phyloP scores from a whole-genome alignment of 2,888 invertebrate genomes.

The Hypercompe scribonia region DNA sequence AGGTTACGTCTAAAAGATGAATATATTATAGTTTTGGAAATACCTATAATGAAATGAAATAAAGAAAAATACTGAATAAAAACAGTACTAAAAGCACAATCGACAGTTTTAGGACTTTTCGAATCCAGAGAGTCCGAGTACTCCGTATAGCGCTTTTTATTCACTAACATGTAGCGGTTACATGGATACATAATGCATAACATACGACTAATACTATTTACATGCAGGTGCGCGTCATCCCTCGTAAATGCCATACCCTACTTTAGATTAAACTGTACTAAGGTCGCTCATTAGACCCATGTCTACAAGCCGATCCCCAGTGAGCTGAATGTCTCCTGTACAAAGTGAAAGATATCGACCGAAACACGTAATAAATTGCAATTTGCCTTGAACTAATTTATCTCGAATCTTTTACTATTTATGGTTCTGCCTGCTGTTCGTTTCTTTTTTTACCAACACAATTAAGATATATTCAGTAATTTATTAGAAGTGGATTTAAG shows the following conservation, averaged over 20 bases:
- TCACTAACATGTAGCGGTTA: neutral
- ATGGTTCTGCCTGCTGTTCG: constrained; percentile 7
- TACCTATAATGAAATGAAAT: no score
- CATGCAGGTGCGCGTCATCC: neutral
- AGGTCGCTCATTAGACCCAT: constrained; percentile 1
- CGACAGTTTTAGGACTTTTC: neutral
- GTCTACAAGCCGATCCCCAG: neutral
- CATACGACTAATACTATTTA: neutral
- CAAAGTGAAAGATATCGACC: neutral
- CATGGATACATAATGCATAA: neutral
- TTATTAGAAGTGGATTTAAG: neutral
- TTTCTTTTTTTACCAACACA: neutral
- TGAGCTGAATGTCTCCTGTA: neutral
- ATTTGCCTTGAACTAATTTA: constrained; percentile 1
- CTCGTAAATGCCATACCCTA: neutral
- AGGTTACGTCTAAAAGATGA: no score
- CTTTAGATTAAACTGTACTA: constrained; percentile 1
- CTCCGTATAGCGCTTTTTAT: neutral
- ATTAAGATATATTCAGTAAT: neutral
- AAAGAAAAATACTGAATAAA: neutral
- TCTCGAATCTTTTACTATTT: constrained; percentile 6
- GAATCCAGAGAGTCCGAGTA: neutral
- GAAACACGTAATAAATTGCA: neutral
- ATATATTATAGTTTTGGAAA: no score
- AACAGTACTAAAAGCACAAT: neutral